Percentiles rank a stretch among this genome's conserved stretches.
Conservation (phyloP, 2,113 vertebrate species). For the Xenus cinereus region DNA sequence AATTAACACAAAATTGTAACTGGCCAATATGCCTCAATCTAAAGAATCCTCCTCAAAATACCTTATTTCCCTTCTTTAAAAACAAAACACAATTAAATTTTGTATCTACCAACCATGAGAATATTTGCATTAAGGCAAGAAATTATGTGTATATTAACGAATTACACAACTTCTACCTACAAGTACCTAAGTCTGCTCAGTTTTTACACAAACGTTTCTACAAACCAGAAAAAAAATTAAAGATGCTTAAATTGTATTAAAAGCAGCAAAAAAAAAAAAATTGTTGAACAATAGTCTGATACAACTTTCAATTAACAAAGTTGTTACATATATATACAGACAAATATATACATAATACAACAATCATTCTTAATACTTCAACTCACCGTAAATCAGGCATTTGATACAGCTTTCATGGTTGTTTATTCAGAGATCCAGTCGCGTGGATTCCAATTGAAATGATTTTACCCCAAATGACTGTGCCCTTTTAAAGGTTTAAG, state of each 20-base stretch:
- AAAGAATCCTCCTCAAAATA: not conserved
- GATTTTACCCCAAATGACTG: not conserved
- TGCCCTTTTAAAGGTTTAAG: not conserved
- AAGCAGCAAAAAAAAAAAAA: not conserved
- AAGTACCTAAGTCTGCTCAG: not conserved
- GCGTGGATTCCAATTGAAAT: fast-evolving
- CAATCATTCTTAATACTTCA: too few species aligned
- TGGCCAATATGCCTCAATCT: not conserved
- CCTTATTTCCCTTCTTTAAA: not conserved
- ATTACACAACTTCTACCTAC: not conserved
- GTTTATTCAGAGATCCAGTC: not conserved
- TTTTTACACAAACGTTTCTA: not conserved
- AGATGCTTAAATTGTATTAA: not conserved
- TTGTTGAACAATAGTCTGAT: fast-evolving
- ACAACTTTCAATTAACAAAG: too few species aligned
- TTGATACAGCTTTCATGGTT: not conserved
- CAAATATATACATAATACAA: too few species aligned
- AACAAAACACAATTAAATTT: not conserved
- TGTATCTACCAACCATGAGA: not conserved
- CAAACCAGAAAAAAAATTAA: not conserved
- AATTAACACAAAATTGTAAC: not conserved
- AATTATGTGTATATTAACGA: fast-evolving
- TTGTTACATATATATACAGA: too few species aligned
- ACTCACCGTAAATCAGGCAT: not conserved
- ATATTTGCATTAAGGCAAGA: too few species aligned